Evolutionary conservation across 2,888 invertebrate genomes (phyloP), one percentile per base, ranked within the genome.

Genomic region (Tinea pellionella): DNA sequence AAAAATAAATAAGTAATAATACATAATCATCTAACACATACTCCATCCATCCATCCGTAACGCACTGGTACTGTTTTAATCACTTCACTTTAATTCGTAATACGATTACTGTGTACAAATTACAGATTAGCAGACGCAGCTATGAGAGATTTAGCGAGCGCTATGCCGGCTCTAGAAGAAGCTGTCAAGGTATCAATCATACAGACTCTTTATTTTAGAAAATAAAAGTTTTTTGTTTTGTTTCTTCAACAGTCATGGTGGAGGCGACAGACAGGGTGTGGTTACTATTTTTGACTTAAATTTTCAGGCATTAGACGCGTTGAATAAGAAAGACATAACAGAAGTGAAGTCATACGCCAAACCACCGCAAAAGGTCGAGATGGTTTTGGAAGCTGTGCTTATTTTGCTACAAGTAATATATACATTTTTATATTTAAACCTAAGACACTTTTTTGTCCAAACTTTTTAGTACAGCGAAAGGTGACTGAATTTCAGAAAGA

Each of bases 321-420:
- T 96, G 15, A 95, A 94, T 72, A 96, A 95, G 77, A 94, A 94
- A 71, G 95, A 96, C 71, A 92, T 97, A 61, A 92, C 94, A 43
- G 96, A 97, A 88, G 94, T 97, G 62, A 96, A 95, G 74, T 96
- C 96, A 0, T 97, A 96, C 74, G 92, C 93, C 0, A 92, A 93
- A 62, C 97, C 97, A 0, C 96, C 96, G 1, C 88, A 90, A 61
- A 93, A 95, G 75, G 96, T 97, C 0, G 95, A 96, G 78, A 94
- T 94, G 90, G 94, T 95, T 0, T 89, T 96, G 91, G 96, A 96
- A 77, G 95, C 96, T 12, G 95, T 96, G 0, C 93, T 96, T 88
- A 95, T 96, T 68, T 77, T 97, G 18, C 87, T 91, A 29, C 90
- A 90, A 70, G 89, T 88, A 63, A 65, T 62, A 3, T 24, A 3